Conservation (phyloP, 1,140 invertebrate genomes). For the Pachypsylla venusta region DNA sequence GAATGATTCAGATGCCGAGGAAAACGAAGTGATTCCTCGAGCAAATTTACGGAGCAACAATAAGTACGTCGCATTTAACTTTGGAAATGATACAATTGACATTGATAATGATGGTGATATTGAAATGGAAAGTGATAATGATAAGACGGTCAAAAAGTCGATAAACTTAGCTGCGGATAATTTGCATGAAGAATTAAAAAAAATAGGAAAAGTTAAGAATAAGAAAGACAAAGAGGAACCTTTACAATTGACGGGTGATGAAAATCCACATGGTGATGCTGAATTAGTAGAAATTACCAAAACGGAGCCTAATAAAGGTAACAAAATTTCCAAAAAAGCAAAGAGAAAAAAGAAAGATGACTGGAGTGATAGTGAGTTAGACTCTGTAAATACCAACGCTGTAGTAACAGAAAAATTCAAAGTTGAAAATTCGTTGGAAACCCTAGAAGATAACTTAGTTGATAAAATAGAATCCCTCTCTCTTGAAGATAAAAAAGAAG, state of each 20-base stretch:
- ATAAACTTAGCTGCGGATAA: background rate
- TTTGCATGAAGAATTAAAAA: background rate
- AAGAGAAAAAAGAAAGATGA: conserved; percentile 27
- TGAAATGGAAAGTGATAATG: background rate
- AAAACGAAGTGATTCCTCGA: too few species aligned
- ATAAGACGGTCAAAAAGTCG: background rate
- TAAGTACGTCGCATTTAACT: too few species aligned
- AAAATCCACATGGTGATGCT: conserved; percentile 19
- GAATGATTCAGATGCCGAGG: conserved; percentile 30
- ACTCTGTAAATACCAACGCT: conserved; percentile 21
- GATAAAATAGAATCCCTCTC: conserved; percentile 10
- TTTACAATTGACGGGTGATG: background rate
- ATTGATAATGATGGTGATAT: background rate
- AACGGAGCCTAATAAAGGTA: conserved; percentile 19
- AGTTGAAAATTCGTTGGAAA: conserved; percentile 30
- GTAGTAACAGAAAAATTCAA: conserved; percentile 31
- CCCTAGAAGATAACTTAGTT: conserved; percentile 23
- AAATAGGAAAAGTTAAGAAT: conserved; percentile 25
- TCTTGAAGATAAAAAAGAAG: conserved; percentile 13
- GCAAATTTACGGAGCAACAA: too few species aligned
- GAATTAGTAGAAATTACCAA: conserved; percentile 18
- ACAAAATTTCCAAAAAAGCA: conserved; percentile 20
- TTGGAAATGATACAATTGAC: background rate
- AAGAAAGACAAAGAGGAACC: conserved; percentile 26
- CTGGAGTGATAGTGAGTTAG: conserved; percentile 28